Evolutionary conservation across 2,888 invertebrate species (phyloP).

Genomic region (Drosophila antonietae): DNA sequence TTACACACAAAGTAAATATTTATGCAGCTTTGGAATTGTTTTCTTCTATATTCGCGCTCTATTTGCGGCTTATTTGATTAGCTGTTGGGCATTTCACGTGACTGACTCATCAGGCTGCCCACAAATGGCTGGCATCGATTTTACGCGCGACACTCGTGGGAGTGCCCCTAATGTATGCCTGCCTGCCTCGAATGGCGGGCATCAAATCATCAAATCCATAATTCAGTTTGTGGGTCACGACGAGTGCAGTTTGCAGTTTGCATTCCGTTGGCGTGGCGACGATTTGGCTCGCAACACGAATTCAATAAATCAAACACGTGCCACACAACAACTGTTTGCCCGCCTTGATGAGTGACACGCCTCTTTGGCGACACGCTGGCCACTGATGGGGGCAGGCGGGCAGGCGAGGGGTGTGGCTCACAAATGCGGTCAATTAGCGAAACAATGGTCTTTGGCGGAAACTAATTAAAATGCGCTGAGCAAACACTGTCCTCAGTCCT

Average conservation of each 20-base stretch:
- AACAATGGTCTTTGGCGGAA: slow-evolving; percentile 53
- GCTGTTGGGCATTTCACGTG: slow-evolving; percentile 18
- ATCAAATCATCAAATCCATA: slow-evolving; percentile 32
- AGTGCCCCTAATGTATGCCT: background rate
- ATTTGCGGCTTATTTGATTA: slow-evolving; percentile 16
- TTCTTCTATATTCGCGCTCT: slow-evolving; percentile 11
- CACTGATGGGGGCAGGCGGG: background rate
- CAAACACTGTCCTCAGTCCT: slow-evolving; percentile 32
- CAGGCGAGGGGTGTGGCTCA: background rate
- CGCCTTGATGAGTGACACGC: slow-evolving; percentile 43
- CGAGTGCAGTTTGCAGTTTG: slow-evolving; percentile 10
- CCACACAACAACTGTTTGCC: slow-evolving; percentile 28
- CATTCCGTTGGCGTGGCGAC: slow-evolving; percentile 19
- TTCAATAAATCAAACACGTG: slow-evolving; percentile 66
- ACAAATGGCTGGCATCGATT: slow-evolving; percentile 8
- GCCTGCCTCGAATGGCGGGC: background rate
- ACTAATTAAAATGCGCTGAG: slow-evolving; percentile 75
- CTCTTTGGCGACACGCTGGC: background rate
- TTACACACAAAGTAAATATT: background rate
- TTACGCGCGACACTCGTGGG: background rate
- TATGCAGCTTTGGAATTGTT: background rate
- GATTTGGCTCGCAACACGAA: slow-evolving; percentile 33
- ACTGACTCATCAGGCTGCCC: slow-evolving; percentile 25
- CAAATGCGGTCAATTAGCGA: slow-evolving; percentile 73
- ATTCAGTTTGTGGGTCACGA: slow-evolving; percentile 31